A percentile compares a stretch with the other conserved stretches of the same genome.
Conservation (phyloP, 2,888 invertebrate genomes). For the Hyppa rectilinea region DNA sequence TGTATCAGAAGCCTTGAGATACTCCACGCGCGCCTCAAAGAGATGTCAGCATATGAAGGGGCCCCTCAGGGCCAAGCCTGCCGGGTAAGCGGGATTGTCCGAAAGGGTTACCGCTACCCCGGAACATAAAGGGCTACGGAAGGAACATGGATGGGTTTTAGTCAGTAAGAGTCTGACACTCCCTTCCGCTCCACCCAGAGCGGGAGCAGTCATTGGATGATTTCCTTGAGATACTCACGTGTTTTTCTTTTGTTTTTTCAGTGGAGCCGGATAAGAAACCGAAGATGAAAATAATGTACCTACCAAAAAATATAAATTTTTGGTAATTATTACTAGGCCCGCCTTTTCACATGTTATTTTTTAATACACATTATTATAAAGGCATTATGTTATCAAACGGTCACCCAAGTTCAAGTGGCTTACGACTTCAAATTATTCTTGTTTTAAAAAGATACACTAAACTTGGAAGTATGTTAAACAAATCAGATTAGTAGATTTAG, state of each 20-base stretch:
- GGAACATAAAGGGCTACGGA: too few species aligned
- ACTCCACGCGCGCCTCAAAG: too few species aligned
- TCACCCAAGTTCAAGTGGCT: constrained; percentile 48
- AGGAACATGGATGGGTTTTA: too few species aligned
- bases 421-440: constrained; percentile 26
- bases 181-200: too few species aligned
- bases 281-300: constrained; percentile 38
- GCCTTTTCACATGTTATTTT: constrained; percentile 56
- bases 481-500: constrained; percentile 27
- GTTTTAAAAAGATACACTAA: constrained; percentile 19
- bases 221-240: too few species aligned
- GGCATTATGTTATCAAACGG: constrained; percentile 28
- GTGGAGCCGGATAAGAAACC: constrained; percentile 59
- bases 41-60: too few species aligned
- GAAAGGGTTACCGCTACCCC: too few species aligned
- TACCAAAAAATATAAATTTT: constrained; percentile 36
- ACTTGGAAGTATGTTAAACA: constrained; percentile 33
- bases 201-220: too few species aligned
- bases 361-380: constrained; percentile 40
- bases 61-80: too few species aligned
- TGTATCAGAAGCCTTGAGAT: background rate
- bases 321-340: constrained; percentile 36
- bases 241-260: constrained; percentile 51
- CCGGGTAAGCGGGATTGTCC: too few species aligned
- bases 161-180: too few species aligned